phyloP scores from a whole-genome alignment of 1,140 invertebrate species.

The Bombus vancouverensis region DNA sequence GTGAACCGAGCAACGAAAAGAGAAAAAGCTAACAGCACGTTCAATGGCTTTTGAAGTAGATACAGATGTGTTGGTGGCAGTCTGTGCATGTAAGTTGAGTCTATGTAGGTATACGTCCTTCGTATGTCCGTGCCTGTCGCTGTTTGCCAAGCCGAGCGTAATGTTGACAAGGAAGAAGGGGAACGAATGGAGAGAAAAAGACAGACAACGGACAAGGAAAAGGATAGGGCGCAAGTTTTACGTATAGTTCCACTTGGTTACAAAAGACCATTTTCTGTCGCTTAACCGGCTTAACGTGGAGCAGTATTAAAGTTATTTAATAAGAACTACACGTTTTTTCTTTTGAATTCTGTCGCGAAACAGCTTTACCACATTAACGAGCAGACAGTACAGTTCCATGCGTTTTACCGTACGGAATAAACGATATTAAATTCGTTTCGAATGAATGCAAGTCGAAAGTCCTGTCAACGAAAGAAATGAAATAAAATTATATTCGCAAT shows the following conservation, averaged over 20 bases:
- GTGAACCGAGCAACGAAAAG: background rate
- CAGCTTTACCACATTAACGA: background rate
- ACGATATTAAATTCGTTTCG: constrained; percentile 19
- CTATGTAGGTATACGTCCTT: constrained; percentile 60
- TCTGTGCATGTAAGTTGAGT: background rate
- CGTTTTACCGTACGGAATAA: background rate
- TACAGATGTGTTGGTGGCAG: background rate
- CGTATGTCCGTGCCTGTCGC: constrained; percentile 63
- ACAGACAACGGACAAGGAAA: constrained; percentile 27
- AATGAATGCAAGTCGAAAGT: background rate
- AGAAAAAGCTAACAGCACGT: constrained; percentile 34
- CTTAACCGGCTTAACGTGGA: background rate
- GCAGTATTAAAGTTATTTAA: constrained; percentile 33
- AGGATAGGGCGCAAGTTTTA: constrained; percentile 37
- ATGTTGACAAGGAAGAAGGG: constrained; percentile 54
- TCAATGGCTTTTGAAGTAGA: constrained; percentile 48
- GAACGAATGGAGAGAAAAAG: background rate
- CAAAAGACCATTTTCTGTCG: constrained; percentile 54
- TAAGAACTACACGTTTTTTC: background rate
- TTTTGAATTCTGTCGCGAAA: background rate
- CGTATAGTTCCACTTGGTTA: constrained; percentile 40
- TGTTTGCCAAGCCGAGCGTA: constrained; percentile 69
- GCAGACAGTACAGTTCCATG: background rate
- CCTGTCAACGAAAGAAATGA: background rate
- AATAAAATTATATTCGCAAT: background rate